phyloP scores from a whole-genome alignment of 1,140 invertebrate species.

The Drosophila chauvacae region DNA sequence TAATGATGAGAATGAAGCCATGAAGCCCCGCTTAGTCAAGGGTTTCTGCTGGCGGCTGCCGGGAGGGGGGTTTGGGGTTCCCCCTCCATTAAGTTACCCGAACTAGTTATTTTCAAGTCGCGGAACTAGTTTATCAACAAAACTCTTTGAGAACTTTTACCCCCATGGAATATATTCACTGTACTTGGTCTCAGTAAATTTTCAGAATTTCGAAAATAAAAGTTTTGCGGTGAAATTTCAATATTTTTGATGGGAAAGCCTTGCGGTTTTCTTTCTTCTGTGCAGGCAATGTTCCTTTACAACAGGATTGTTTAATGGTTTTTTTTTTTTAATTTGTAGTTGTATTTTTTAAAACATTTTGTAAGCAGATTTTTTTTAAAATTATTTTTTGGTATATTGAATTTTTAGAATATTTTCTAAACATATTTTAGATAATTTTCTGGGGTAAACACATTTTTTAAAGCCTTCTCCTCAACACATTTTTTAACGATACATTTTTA shows the following conservation, averaged over 20 bases:
- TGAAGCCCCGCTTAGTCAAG: conserved; percentile 34
- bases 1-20: conserved; percentile 50
- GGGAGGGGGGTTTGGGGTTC: neutral
- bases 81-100: conserved; percentile 39
- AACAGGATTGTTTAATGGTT: neutral
- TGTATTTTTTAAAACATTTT: neutral
- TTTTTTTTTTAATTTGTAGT: no score
- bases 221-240: neutral
- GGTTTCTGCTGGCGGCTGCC: neutral
- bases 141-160: conserved; percentile 33
- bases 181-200: conserved; percentile 2
- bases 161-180: conserved; percentile 14
- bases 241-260: neutral
- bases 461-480: no score
- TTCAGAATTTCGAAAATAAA: neutral
- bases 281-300: neutral
- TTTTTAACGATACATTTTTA: no score
- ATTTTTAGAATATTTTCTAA: no score
- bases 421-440: no score
- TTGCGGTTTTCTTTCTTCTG: neutral
- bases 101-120: conserved; percentile 44
- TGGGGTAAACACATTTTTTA: no score
- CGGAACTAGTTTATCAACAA: conserved; percentile 49
- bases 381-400: no score
- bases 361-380: neutral